phyloP scores from a whole-genome alignment of 2,113 vertebrate genomes.

The Motacilla alba region DNA sequence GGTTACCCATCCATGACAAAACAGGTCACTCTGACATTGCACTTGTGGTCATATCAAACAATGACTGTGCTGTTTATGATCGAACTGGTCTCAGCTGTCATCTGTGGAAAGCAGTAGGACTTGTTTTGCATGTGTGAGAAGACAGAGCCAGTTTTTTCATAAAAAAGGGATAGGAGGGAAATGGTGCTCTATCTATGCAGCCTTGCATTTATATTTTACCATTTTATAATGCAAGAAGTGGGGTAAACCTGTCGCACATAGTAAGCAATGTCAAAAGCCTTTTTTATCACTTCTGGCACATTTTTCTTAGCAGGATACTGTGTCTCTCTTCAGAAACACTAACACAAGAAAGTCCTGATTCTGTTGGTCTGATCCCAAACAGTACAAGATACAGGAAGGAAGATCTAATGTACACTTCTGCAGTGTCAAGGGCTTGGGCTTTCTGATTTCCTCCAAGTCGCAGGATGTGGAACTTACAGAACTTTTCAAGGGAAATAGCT shows the following conservation, averaged over 20 bases:
- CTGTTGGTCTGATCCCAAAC: background rate
- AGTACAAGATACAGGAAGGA: background rate
- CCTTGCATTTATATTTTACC: background rate
- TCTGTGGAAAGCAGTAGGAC: background rate
- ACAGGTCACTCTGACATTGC: background rate
- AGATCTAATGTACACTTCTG: background rate
- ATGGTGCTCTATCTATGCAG: background rate
- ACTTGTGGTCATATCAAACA: background rate
- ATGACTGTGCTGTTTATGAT: background rate
- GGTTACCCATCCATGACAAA: background rate
- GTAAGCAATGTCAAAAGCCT: background rate
- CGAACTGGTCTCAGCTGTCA: background rate
- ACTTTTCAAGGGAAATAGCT: background rate
- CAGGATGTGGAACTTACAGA: background rate
- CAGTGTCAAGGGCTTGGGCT: background rate
- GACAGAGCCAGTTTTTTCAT: background rate
- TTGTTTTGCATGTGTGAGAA: background rate
- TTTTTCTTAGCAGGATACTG: background rate
- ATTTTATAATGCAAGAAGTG: background rate
- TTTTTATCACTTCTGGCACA: background rate
- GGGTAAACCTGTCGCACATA: background rate
- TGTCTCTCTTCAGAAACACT: background rate
- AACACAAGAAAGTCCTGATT: background rate
- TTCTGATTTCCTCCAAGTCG: background rate
- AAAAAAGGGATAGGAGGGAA: background rate